Conservation (phyloP, 2,888 invertebrate species). For the Icerya purchasi region DNA sequence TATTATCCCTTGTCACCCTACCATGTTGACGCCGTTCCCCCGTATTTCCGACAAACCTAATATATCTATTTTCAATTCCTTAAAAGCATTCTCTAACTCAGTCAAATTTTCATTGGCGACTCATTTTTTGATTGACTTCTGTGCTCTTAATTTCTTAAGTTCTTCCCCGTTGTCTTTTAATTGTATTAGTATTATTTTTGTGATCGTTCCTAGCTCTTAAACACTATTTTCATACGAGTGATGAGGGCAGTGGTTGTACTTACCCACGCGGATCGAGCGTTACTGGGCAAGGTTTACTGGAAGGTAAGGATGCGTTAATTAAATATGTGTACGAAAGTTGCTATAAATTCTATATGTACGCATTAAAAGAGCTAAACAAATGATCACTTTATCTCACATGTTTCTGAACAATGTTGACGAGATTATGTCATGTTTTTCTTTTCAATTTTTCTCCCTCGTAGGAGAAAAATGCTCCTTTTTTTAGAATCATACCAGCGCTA, state of each 20-base stretch:
- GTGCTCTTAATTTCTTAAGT: not conserved
- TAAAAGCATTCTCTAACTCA: not conserved
- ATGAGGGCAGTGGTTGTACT: not conserved
- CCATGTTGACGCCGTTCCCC: not conserved
- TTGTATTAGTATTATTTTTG: not conserved
- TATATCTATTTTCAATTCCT: not conserved
- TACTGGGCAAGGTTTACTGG: not conserved
- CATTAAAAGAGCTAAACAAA: no score
- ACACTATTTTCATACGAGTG: not conserved
- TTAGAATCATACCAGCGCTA: no score
- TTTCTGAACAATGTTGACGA: no score
- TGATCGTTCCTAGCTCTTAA: not conserved
- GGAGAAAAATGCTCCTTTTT: no score
- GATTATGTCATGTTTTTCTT: no score
- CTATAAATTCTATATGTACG: no score
- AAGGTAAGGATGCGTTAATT: no score
- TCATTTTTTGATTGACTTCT: not conserved
- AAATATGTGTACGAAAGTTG: no score
- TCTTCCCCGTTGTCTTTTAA: not conserved
- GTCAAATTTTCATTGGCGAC: not conserved
- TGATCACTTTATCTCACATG: no score
- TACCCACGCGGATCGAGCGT: not conserved
- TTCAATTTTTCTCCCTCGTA: no score
- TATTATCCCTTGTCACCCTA: not conserved
- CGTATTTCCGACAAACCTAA: not conserved